These are phyloP conservation scores for Troides helena DNA, from an alignment of 2,888 invertebrate species.

Conservation along the genomic window DNA sequence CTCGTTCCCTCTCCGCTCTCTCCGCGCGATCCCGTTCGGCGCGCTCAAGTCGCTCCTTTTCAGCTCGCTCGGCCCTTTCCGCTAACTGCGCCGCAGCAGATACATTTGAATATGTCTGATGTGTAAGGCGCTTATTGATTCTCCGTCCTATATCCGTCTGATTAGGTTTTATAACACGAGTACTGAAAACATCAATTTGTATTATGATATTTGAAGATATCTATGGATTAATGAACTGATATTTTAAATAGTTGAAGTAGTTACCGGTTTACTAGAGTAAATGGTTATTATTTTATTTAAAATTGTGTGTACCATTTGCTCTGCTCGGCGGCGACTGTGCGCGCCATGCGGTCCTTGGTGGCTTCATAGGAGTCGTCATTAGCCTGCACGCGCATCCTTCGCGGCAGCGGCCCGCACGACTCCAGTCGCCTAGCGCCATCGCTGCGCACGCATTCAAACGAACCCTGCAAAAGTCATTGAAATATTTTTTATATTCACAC, in stretches of 20 bases:
- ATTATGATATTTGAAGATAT: not conserved
- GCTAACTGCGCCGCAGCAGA: conserved; percentile 52
- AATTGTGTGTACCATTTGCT: conserved; percentile 87
- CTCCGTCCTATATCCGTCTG: conserved; percentile 93
- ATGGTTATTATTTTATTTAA: not conserved
- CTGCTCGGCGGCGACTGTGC: conserved; percentile 94
- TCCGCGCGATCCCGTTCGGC: conserved; percentile 30
- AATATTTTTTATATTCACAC: not conserved
- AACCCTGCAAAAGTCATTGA: conserved; percentile 82
- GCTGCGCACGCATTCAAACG: conserved; percentile 92
- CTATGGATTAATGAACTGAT: no score
- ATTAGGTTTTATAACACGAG: conserved; percentile 95
- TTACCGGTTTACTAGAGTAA: not conserved
- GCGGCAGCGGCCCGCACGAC: conserved; percentile 91
- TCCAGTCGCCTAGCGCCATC: conserved; percentile 83
- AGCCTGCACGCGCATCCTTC: conserved; percentile 95
- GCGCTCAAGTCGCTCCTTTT: conserved; percentile 53
- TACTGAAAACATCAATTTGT: conserved; percentile 80
- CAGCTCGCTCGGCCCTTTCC: conserved; percentile 47
- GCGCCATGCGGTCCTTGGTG: conserved; percentile 94
- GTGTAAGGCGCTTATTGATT: conserved; percentile 85
- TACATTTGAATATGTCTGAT: conserved; percentile 62
- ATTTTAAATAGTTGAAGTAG: not conserved
- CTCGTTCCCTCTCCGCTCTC: conserved; percentile 39
- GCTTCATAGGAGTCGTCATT: conserved; percentile 97